Base-by-base conservation (phyloP, 2,113 vertebrate species). In the Psittacula cyanocephala region DNA sequence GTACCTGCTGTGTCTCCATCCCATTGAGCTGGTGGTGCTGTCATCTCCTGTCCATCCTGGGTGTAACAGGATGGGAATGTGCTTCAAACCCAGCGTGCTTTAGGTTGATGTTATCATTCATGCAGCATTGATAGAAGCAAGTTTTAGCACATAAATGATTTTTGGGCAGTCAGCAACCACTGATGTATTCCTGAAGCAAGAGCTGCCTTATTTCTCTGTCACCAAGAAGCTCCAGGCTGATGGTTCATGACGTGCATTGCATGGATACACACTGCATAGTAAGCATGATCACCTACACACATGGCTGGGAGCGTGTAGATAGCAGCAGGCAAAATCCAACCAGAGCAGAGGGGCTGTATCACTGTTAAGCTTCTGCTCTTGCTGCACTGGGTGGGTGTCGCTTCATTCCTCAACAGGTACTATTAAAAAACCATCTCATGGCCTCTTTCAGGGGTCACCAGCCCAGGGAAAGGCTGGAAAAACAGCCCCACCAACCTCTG, bases 251-350 rank as follows among this genome's bases (percentile, higher is more conserved):
- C 33, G 78, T 16, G 8, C 8, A 11, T 10, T 9, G 12, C 43
- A 25, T 60, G 81, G 69, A 68, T 17, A 4, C 62, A 2, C 6
- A 13, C 62, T 41, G 68, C 57, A 5, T 6, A 25, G 31, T 33
- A 14, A 49, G 44, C 18, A 8, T 4, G 6, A 43, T 50, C 33
- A 10, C n/a, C 81, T 37, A 31, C 11, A 4, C 3, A 2, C 7
- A 11, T 1, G 7, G 7, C 50, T 75, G 78, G 33, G 64, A 53
- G 7, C 0, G 0, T 13, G 27, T 10, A 62, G 31, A 10, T 18
- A 27, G 7, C 64, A 33, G 63, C 46, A 62, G 22, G 7, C 43
- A 41, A 60, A 86, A 28, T 10, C n/a, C 41, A 27, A 46, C 4
- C 1, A 0, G 1, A 78, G 69, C 49, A 37, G 37, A 65, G 7